Percentiles rank a stretch among this genome's conserved stretches.
phyloP scores from a whole-genome alignment of 2,113 vertebrate genomes.

The Fukomys damarensis region DNA sequence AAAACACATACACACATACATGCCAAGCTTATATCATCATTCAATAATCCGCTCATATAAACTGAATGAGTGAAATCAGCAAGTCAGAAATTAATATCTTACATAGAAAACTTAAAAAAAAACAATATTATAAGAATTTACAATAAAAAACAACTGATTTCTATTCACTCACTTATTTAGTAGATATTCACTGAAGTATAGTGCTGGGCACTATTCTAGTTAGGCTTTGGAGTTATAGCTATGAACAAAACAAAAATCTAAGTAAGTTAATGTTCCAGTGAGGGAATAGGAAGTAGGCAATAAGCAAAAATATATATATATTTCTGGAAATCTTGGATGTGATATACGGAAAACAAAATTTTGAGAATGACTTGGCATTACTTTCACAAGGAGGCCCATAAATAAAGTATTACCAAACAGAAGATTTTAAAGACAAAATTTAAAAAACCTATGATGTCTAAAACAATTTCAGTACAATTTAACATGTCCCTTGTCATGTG shows the following conservation, averaged over 20 bases:
- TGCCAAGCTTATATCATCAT: not conserved
- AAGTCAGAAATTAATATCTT: constrained; percentile 28
- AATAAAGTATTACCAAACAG: not conserved
- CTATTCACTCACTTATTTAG: not conserved
- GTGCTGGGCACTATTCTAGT: not conserved
- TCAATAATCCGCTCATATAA: not conserved
- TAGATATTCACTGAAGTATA: not conserved
- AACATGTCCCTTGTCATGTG: not conserved
- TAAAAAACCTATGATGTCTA: not conserved
- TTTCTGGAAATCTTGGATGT: not conserved
- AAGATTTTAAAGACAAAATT: not conserved
- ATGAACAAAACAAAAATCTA: not conserved
- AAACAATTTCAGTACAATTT: not conserved
- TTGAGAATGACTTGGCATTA: not conserved
- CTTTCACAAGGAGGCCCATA: not conserved
- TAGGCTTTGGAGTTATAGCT: not conserved
- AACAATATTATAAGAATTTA: not conserved
- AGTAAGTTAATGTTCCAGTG: not conserved
- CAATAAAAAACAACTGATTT: not conserved
- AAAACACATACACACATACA: not conserved
- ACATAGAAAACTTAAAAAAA: too few species aligned
- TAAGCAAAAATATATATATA: not conserved
- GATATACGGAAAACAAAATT: not conserved
- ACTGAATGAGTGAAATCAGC: not conserved
- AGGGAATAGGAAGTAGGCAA: not conserved